Percentiles rank a stretch among this genome's conserved stretches.
Conservation (phyloP, 2,888 invertebrate genomes). For the Metacarcinus magister region DNA sequence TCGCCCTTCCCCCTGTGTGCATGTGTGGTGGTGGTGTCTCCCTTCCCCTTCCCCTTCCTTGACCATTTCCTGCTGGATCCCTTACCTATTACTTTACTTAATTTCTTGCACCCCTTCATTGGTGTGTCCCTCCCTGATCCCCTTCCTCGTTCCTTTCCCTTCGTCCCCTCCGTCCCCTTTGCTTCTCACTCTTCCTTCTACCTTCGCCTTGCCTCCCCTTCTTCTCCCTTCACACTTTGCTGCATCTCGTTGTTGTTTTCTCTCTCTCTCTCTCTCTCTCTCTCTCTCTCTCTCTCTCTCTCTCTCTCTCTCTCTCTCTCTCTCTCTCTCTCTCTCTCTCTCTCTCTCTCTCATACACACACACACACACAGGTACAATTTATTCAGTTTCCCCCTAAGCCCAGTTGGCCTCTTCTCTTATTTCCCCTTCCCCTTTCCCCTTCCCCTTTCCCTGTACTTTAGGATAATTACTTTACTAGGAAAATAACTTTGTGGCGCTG, state of each 20-base stretch:
- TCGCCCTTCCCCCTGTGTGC: background rate
- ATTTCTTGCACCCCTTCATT: background rate
- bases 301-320: background rate
- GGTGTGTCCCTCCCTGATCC: background rate
- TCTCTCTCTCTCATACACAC: background rate
- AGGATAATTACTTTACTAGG: conserved; percentile 50
- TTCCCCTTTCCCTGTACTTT: background rate
- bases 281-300: conserved; percentile 46
- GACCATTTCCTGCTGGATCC: background rate
- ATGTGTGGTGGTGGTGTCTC: background rate
- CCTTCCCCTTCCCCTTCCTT: background rate
- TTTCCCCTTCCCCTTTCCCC: background rate
- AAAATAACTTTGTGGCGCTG: conserved; percentile 11
- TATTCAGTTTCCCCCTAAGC: too few species aligned
- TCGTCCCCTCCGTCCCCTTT: background rate
- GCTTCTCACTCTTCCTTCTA: too few species aligned
- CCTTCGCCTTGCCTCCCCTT: too few species aligned
- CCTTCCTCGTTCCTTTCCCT: background rate
- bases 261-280: conserved; percentile 7
- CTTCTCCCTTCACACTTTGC: too few species aligned
- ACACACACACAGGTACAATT: too few species aligned
- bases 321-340: background rate
- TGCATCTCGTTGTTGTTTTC: background rate
- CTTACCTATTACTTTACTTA: background rate
- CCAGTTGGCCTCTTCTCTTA: background rate